These are phyloP conservation scores for Crocuta crocuta DNA, from an alignment of 2,113 vertebrate species.

Conservation along the genomic window DNA sequence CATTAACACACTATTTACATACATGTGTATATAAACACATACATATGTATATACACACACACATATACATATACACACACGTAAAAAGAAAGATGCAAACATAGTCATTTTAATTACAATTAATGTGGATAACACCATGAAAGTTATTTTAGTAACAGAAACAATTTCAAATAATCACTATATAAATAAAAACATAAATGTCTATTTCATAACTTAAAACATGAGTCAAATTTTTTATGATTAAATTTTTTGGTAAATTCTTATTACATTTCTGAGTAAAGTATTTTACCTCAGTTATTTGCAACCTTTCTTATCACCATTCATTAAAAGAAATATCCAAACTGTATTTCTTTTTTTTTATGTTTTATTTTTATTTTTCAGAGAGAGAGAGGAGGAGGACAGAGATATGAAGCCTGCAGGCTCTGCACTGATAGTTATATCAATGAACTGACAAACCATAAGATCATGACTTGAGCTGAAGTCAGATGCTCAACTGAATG, in stretches of 20 bases:
- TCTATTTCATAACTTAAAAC: not conserved
- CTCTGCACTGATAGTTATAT: too few species aligned
- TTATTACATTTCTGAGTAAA: not conserved
- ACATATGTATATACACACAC: not conserved
- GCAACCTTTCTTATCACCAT: not conserved
- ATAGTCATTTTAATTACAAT: not conserved
- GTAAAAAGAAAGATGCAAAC: not conserved
- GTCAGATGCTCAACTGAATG: too few species aligned
- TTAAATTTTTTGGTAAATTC: not conserved
- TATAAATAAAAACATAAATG: not conserved
- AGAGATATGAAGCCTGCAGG: too few species aligned
- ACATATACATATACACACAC: not conserved
- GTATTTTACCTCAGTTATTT: not conserved
- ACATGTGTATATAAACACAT: not conserved
- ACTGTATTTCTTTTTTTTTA: not conserved
- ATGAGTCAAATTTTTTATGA: not conserved
- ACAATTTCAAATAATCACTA: not conserved
- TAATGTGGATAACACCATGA: not conserved
- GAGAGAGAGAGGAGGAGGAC: too few species aligned
- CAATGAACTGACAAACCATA: too few species aligned
- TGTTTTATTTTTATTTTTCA: too few species aligned
- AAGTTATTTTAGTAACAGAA: not conserved
- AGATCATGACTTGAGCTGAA: too few species aligned
- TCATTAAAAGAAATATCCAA: not conserved
- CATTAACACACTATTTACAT: not conserved